Evolutionary conservation across 2,797 vertebrate species (phyloP).

Genomic region (Acanthurus lineatus): DNA sequence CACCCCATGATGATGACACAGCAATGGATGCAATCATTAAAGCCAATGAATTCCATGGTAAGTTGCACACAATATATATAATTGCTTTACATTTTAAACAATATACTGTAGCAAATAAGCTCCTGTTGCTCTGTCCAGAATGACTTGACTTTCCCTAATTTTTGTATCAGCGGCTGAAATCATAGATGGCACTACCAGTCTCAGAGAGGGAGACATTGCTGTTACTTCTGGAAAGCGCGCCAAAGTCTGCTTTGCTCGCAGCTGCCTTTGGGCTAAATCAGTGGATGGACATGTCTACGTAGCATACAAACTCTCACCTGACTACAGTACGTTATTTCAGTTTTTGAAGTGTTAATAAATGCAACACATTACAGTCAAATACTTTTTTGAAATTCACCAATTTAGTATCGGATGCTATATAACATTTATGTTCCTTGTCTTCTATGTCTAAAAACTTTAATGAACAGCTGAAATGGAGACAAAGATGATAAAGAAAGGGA

Average conservation of each 20-base stretch:
- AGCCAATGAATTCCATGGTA: slow-evolving; percentile 82
- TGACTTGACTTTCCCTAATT: slow-evolving; percentile 1
- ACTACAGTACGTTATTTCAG: slow-evolving; percentile 82
- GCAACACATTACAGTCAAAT: background rate
- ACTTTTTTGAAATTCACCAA: background rate
- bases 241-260: slow-evolving; percentile 85
- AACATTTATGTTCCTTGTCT: slow-evolving; percentile 5
- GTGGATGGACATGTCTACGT: slow-evolving; percentile 89
- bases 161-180: slow-evolving; percentile 64
- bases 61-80: slow-evolving; percentile 13
- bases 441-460: slow-evolving; percentile 2
- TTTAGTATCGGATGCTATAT: slow-evolving; percentile 4
- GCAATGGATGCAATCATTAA: slow-evolving; percentile 86
- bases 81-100: background rate
- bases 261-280: slow-evolving; percentile 89
- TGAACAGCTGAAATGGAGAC: slow-evolving; percentile 77
- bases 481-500: slow-evolving; percentile 79
- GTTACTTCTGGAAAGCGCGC: slow-evolving; percentile 83
- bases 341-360: background rate
- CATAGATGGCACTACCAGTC: slow-evolving; percentile 76
- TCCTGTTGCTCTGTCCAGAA: background rate
- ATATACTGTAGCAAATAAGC: slow-evolving; percentile 14
- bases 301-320: slow-evolving; percentile 84
- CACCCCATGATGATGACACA: slow-evolving; percentile 58
- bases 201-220: slow-evolving; percentile 90